A percentile compares a stretch with the other conserved stretches of the same genome.
These are phyloP conservation scores for Muscidifurax raptorellus DNA, from an alignment of 1,140 invertebrate genomes.

Conservation along the genomic window DNA sequence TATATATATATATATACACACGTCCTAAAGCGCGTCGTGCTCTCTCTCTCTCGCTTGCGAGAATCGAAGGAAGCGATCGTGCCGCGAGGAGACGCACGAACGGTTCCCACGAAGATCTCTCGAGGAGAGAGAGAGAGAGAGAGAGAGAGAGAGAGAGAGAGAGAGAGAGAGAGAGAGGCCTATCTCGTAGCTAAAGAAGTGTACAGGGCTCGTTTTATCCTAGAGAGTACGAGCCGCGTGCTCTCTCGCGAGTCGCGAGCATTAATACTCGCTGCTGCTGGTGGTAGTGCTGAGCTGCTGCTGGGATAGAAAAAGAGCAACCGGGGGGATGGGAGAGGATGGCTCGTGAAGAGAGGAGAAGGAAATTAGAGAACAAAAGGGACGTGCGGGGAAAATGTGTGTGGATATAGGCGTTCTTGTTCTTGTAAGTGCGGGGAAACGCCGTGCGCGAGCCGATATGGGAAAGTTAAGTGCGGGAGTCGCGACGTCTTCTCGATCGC, in stretches of 20 bases:
- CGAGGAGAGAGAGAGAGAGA: background rate
- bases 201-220: conserved; percentile 46
- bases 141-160: conserved; percentile 31
- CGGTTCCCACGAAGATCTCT: conserved; percentile 53
- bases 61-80: conserved; percentile 52
- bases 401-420: background rate
- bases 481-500: background rate
- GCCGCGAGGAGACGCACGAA: conserved; percentile 41
- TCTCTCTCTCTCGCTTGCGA: background rate
- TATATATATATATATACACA: background rate
- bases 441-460: background rate
- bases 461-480: conserved; percentile 23
- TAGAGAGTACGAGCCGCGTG: conserved; percentile 42
- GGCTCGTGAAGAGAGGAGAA: background rate
- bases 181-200: conserved; percentile 38
- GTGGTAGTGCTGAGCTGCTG: no score
- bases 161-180: conserved; percentile 34
- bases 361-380: conserved; percentile 52
- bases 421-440: background rate
- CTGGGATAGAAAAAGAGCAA: conserved; percentile 6
- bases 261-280: conserved; percentile 47
- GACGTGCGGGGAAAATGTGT: background rate
- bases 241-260: conserved; percentile 14
- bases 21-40: conserved; percentile 41
- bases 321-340: background rate